Evolutionary conservation across 2,797 vertebrate species (phyloP), one percentile per base, ranked within the genome.

Genomic region (Galagoides demidoff): DNA sequence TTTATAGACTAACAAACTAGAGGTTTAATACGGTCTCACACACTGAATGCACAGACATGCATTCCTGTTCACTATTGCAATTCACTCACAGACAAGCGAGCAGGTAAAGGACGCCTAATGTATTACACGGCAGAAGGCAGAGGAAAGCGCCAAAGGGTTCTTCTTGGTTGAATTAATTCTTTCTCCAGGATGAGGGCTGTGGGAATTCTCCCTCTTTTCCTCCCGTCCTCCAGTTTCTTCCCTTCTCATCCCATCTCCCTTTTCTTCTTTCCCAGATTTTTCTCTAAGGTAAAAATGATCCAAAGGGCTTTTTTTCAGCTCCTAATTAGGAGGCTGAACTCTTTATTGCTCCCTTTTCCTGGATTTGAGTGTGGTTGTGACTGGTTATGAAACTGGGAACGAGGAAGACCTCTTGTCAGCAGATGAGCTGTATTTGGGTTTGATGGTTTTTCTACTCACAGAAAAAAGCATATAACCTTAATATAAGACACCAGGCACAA

Each of bases 291-390:
- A 94, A 93, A 93, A 94, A 61, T n/a, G 61, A 27, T 17, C 79
- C 57, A 61, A 78, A 92, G 74, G 34, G 34, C n/a, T 45, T 22
- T n/a, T n/a, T n/a, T n/a, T n/a, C n/a, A n/a, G n/a, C n/a, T n/a
- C n/a, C n/a, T 92, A 81, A 85, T 71, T 52, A 95, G 76, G 74
- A 74, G 37, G 43, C 85, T 83, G 64, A 94, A 74, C 55, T 94
- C 29, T 63, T 78, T 55, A 52, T 78, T 91, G 29, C 55, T 89
- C 20, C 22, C 45, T 61, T 81, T 82, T 63, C 73, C 34, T 39
- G 52, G 27, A 73, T 83, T 66, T 25, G 16, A 85, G n/a, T 25
- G 63, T 3, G 19, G 63, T 79, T 77, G 70, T 55, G 27, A 85
- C 77, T 82, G 37, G 45, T 71, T 78, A 14, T 71, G 79, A 84